A percentile compares a stretch with the other conserved stretches of the same genome.
phyloP scores from a whole-genome alignment of 2,797 vertebrate genomes.

The Crypturellus tataupa region DNA sequence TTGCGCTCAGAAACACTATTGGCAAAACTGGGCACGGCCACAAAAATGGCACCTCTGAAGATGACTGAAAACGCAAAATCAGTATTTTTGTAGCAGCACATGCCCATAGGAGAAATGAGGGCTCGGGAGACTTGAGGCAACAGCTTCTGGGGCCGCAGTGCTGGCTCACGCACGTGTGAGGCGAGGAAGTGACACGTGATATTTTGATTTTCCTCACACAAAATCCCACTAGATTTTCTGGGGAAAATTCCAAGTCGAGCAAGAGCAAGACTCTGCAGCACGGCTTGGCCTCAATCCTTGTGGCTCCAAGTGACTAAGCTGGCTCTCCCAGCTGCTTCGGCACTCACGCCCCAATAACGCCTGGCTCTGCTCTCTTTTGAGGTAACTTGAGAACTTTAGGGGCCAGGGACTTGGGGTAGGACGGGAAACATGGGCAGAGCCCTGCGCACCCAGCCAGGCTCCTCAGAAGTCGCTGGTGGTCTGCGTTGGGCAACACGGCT shows the following conservation, averaged over 20 bases:
- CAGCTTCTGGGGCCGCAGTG: neutral
- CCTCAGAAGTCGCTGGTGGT: neutral
- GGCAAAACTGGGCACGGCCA: neutral
- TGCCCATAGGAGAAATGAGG: neutral
- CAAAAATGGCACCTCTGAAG: neutral
- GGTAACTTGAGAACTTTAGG: neutral
- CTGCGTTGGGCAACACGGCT: neutral
- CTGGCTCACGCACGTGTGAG: neutral
- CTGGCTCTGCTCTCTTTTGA: neutral
- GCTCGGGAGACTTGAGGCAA: neutral
- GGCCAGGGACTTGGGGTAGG: neutral
- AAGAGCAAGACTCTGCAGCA: neutral
- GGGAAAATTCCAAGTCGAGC: neutral
- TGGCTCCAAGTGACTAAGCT: neutral
- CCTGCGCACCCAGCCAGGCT: rapidly evolving
- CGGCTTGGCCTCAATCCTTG: neutral
- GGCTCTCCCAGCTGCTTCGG: neutral
- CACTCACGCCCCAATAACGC: neutral
- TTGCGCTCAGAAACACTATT: neutral
- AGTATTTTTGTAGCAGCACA: neutral
- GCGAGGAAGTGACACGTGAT: neutral
- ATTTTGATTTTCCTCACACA: neutral
- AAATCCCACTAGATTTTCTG: neutral
- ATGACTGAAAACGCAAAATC: neutral
- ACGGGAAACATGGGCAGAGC: rapidly evolving